Conservation (phyloP, 2,888 invertebrate species). For the Eucriotettix oculatus region DNA sequence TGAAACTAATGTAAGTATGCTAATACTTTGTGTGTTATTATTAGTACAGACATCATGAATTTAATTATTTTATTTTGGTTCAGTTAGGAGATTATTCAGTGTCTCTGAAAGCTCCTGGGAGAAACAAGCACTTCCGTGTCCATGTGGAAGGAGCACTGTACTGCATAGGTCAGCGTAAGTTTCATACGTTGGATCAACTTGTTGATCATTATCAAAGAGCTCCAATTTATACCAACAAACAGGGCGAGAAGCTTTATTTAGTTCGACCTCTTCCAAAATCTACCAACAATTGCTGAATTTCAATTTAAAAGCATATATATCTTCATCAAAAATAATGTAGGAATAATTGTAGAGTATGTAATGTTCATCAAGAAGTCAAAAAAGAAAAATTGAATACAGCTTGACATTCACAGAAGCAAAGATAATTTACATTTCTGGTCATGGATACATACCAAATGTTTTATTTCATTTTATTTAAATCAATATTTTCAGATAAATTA, state of each 20-base stretch:
- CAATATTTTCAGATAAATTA: too few relatives aligned
- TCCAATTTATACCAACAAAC: conserved; percentile 95
- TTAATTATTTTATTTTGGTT: conserved; percentile 15
- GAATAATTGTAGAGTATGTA: too few relatives aligned
- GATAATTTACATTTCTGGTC: too few relatives aligned
- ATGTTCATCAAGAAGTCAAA: too few relatives aligned
- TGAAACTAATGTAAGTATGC: conserved; percentile 87
- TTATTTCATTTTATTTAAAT: too few relatives aligned
- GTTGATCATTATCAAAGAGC: conserved; percentile 98
- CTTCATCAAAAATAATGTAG: not conserved
- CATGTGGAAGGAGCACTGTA: conserved; percentile 85
- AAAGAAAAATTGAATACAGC: too few relatives aligned
- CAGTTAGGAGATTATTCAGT: conserved; percentile 98
- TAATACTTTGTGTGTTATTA: not conserved
- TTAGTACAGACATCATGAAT: not conserved
- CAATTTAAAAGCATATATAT: not conserved
- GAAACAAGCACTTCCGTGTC: conserved; percentile 98
- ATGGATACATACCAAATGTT: too few relatives aligned
- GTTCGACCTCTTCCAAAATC: conserved; percentile 75
- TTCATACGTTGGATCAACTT: conserved; percentile 86
- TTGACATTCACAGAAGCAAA: too few relatives aligned
- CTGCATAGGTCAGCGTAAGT: conserved; percentile 96
- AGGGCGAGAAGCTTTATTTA: conserved; percentile 93
- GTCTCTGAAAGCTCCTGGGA: conserved; percentile 89
- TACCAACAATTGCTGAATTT: conserved; percentile 7